These are phyloP conservation scores for Apeira syringaria DNA, from an alignment of 2,888 invertebrate species.

Conservation along the genomic window DNA sequence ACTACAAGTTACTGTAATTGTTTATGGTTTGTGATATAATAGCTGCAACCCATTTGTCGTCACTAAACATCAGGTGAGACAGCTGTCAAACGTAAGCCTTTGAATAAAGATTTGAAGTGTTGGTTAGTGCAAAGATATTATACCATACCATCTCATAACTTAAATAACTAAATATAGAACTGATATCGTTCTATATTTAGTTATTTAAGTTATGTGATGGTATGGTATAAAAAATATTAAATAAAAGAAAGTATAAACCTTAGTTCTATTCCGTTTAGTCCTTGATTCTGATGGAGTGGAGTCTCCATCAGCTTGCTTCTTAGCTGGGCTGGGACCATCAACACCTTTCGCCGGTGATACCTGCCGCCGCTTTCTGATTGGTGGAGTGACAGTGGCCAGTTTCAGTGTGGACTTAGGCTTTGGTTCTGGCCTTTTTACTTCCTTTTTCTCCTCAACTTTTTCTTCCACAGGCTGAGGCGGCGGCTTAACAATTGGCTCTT, in stretches of 20 bases:
- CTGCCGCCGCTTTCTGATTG: slow-evolving; percentile 81
- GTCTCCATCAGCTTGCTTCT: slow-evolving; percentile 63
- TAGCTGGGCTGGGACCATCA: slow-evolving; percentile 61
- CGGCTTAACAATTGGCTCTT: slow-evolving; percentile 31
- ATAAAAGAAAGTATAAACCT: slow-evolving; percentile 48
- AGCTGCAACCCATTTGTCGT: too few species aligned
- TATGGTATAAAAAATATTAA: too few species aligned
- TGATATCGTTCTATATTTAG: too few species aligned
- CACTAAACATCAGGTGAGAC: too few species aligned
- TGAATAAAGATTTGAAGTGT: too few species aligned
- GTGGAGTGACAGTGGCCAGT: slow-evolving; percentile 81
- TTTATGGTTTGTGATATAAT: too few species aligned
- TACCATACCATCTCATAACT: too few species aligned
- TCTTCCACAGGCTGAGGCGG: slow-evolving; percentile 49
- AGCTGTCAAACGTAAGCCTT: too few species aligned
- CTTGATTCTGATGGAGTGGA: slow-evolving; percentile 65
- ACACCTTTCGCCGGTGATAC: slow-evolving; percentile 64
- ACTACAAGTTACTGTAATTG: too few species aligned
- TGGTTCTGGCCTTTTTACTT: slow-evolving; percentile 57
- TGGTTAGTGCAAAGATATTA: too few species aligned
- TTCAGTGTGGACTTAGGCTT: slow-evolving; percentile 79
- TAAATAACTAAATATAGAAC: too few species aligned
- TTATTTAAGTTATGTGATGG: too few species aligned
- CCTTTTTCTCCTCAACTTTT: slow-evolving; percentile 54
- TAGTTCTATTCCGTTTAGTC: slow-evolving; percentile 72